Evolutionary conservation across 2,113 vertebrate species (phyloP).

Genomic region (Dunckerocampus dactyliophorus): DNA sequence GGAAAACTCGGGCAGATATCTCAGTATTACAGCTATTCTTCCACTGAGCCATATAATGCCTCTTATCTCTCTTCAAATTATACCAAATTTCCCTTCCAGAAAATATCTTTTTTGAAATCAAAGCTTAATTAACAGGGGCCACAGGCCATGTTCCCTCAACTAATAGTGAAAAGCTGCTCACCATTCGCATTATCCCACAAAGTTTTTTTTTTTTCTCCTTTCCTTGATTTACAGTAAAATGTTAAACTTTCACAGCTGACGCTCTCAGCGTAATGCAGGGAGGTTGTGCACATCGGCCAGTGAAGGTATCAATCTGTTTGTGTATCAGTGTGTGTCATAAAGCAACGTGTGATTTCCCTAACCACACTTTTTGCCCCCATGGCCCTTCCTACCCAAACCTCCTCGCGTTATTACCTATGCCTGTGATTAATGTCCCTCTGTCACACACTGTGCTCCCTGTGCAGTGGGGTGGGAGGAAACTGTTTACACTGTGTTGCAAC

Average conservation of each 20-base stretch:
- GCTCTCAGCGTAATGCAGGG: slow-evolving; percentile 20
- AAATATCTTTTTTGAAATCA: slow-evolving; percentile 32
- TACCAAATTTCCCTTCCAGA: slow-evolving; percentile 5
- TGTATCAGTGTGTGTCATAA: slow-evolving; percentile 61
- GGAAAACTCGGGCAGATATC: neutral
- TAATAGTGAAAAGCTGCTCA: slow-evolving; percentile 20
- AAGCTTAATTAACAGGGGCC: slow-evolving; percentile 28
- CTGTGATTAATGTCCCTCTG: slow-evolving; percentile 70
- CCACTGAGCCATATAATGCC: slow-evolving; percentile 22
- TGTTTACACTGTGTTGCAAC: slow-evolving; percentile 21
- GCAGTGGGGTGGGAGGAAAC: slow-evolving; percentile 23
- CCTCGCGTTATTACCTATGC: slow-evolving; percentile 63
- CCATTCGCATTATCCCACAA: neutral
- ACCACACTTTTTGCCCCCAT: slow-evolving; percentile 57
- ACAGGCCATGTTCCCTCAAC: neutral
- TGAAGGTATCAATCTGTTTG: slow-evolving; percentile 36
- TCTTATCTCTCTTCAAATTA: slow-evolving; percentile 24
- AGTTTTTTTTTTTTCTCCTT: neutral
- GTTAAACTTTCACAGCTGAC: slow-evolving; percentile 17
- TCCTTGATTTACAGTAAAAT: slow-evolving; percentile 20
- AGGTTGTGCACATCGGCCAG: slow-evolving; percentile 33
- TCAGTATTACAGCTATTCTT: slow-evolving; percentile 27
- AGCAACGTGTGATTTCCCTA: slow-evolving; percentile 66
- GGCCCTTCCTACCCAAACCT: slow-evolving; percentile 55
- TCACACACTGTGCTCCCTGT: slow-evolving; percentile 41